Base-by-base conservation (phyloP, 2,888 invertebrate species). In the Idaea dimidiata region DNA sequence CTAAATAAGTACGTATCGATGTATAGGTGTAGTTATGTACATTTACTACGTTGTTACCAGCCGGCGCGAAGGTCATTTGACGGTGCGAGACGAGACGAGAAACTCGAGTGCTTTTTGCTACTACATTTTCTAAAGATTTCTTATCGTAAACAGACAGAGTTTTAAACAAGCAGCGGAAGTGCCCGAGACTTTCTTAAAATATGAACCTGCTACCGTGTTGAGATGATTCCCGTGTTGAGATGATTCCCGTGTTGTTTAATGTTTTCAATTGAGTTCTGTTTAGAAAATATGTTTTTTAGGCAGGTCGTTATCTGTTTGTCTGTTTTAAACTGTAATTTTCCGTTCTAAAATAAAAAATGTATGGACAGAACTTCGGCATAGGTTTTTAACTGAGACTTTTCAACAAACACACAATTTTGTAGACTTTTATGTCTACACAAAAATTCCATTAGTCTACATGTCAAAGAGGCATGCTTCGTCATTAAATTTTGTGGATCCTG, bases 11-110 rank as follows among this genome's bases (percentile, higher is more conserved):
- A 76, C 74, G 78, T 72, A 69, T 80, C 78, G 73, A 75, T 65
- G 77, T 78, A 56, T 56, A 77, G 72, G 61, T 77, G 74, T 74
- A 67, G 73, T 65, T 75, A 75, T 83, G 77, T 64, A 68, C 76
- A 76, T 81, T 81, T 81, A 81, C 82, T 83, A 86, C 82, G 80
- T 77, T 84, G 89, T 89, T 89, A 84, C 89, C 88, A 88, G 86
- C 86, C 87, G 85, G 87, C 76, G 84, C 87, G 89, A 89, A 89
- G 89, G 89, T 89, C 89, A 88, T 84, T 79, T 81, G 76, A 74
- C 79, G 75, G 75, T 63, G 61, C 62, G 61, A 58, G 60, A 43
- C 63, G 59, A 63, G 53, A 60, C 65, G 66, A 66, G 71, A 70
- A 72, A 67, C 67, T 70, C 66, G 64, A 67, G 63, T 64, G 63